Percentiles rank a stretch among this genome's conserved stretches.
These are phyloP conservation scores for Ligdia adustata DNA, from an alignment of 2,888 invertebrate genomes.

Conservation along the genomic window DNA sequence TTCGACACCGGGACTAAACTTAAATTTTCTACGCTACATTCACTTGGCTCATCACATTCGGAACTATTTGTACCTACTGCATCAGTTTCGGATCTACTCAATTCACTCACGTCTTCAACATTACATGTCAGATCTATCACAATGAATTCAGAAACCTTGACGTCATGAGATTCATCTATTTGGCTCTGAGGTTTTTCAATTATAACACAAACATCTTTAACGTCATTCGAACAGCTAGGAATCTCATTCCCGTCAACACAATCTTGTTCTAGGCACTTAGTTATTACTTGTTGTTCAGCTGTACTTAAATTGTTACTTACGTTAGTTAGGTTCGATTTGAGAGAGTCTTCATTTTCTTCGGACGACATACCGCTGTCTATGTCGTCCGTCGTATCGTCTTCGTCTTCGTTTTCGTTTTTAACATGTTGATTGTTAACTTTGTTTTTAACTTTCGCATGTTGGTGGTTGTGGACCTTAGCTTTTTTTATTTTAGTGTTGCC, in stretches of 20 bases:
- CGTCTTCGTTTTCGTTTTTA: conserved; percentile 38
- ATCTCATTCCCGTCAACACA: conserved; percentile 74
- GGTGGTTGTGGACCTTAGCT: no score
- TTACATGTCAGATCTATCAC: conserved; percentile 77
- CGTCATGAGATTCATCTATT: conserved; percentile 32
- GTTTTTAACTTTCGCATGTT: conserved; percentile 18
- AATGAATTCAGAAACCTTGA: conserved; percentile 62
- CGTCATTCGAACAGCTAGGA: conserved; percentile 74
- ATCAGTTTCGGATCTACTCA: conserved; percentile 46
- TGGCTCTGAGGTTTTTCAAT: conserved; percentile 43
- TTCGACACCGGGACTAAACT: conserved; percentile 74
- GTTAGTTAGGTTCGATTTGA: conserved; percentile 56
- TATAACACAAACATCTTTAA: conserved; percentile 53
- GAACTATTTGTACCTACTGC: conserved; percentile 57
- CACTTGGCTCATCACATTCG: conserved; percentile 66
- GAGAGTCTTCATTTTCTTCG: conserved; percentile 73
- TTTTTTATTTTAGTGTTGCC: conserved; percentile 58
- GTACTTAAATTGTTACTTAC: conserved; percentile 50
- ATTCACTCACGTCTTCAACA: conserved; percentile 56
- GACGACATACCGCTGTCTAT: conserved; percentile 78
- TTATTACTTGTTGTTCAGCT: conserved; percentile 55
- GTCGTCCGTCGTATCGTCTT: conserved; percentile 41
- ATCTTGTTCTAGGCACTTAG: conserved; percentile 77
- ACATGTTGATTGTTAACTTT: conserved; percentile 11
- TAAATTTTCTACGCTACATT: conserved; percentile 63